Conservation (phyloP, 2,113 vertebrate genomes). For the Scalopus aquaticus region DNA sequence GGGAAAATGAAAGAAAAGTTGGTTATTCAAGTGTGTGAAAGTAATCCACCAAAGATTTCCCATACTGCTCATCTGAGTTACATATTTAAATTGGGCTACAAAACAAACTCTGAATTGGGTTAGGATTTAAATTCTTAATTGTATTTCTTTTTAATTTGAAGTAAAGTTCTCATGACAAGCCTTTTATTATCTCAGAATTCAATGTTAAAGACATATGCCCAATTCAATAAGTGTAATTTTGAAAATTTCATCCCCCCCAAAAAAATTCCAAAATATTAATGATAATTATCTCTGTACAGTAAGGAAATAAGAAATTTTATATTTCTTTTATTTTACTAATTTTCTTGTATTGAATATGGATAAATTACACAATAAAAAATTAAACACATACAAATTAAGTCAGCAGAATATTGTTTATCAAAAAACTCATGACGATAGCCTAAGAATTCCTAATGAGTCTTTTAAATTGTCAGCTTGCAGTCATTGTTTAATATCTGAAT, state of each 20-base stretch:
- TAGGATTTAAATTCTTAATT: conserved; percentile 24
- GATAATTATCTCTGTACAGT: background rate
- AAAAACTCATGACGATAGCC: background rate
- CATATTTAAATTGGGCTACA: conserved; percentile 4
- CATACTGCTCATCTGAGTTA: background rate
- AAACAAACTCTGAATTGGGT: background rate
- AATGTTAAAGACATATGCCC: background rate
- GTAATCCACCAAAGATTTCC: background rate
- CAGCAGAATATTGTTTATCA: background rate
- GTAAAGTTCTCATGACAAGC: background rate
- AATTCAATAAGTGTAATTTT: conserved; percentile 26
- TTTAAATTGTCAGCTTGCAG: background rate
- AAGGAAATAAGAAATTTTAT: background rate
- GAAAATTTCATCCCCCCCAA: conserved; percentile 12
- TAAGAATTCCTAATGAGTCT: background rate
- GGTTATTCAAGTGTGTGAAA: background rate
- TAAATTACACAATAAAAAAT: background rate
- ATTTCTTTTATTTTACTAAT: background rate
- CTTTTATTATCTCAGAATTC: conserved; percentile 25
- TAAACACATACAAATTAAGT: background rate
- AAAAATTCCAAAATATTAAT: background rate
- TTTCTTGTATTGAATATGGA: background rate
- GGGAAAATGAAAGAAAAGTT: conserved; percentile 51
- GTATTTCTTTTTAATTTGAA: conserved; percentile 44
- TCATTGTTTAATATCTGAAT: background rate